Percentiles rank a stretch among this genome's conserved stretches.
Evolutionary conservation across 2,113 vertebrate genomes (phyloP).

Genomic region (Osmerus mordax): DNA sequence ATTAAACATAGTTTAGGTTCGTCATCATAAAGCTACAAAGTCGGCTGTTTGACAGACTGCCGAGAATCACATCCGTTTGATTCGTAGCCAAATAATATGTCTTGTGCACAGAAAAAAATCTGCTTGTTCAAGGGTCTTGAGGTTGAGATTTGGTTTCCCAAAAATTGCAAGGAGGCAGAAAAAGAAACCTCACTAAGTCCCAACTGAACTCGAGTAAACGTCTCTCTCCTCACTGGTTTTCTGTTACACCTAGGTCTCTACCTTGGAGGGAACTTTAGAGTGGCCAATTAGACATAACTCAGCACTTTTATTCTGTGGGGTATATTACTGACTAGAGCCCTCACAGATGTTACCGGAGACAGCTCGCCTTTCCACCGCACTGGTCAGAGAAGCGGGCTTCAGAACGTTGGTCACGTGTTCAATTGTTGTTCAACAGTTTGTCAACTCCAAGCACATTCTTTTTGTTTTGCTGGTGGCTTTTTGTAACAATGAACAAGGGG

Average conservation of each 20-base stretch:
- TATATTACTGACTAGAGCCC: not conserved
- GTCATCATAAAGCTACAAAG: not conserved
- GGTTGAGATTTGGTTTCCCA: slow-evolving; percentile 7
- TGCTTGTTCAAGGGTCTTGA: not conserved
- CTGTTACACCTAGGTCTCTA: not conserved
- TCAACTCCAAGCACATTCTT: not conserved
- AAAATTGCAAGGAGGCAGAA: not conserved
- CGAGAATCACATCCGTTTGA: not conserved
- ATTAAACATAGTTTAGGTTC: not conserved
- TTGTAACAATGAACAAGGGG: too few species aligned
- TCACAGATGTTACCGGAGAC: not conserved
- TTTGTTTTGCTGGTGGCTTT: too few species aligned
- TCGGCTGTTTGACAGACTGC: not conserved
- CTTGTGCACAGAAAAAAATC: not conserved
- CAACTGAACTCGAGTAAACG: not conserved
- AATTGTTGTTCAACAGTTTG: not conserved
- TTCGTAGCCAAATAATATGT: not conserved
- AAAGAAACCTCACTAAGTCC: not conserved
- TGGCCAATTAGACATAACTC: not conserved
- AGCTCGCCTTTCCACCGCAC: not conserved
- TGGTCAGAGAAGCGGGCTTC: not conserved
- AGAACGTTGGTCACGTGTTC: too few species aligned
- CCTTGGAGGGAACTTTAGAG: not conserved
- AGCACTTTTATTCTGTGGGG: not conserved
- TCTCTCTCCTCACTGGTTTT: not conserved